Evolutionary conservation across 2,797 vertebrate species (phyloP).

Genomic region (Novumbra hubbsi): DNA sequence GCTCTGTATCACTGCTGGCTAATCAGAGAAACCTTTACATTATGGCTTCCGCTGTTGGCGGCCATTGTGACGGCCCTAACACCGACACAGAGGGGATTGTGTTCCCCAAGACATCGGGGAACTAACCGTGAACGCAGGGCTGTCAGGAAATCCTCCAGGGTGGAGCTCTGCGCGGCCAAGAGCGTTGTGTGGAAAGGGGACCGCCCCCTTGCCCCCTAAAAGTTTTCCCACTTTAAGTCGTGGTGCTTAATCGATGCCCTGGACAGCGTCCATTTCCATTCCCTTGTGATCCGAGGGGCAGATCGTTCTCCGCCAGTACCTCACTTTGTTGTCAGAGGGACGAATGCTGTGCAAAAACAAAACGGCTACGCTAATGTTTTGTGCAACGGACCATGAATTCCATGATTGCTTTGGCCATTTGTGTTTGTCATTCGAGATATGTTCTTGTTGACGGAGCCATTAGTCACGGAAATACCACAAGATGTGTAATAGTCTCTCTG

Average conservation of each 20-base stretch:
- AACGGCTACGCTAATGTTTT: constrained; percentile 52
- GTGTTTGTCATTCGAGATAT: constrained; percentile 57
- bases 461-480: constrained; percentile 67
- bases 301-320: constrained; percentile 19
- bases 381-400: constrained; percentile 66
- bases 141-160: constrained; percentile 39
- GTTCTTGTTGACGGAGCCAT: constrained; percentile 69
- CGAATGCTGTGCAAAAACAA: constrained; percentile 42
- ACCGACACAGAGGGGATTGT: constrained; percentile 31
- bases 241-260: constrained; percentile 41
- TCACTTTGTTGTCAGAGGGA: constrained; percentile 45
- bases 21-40: neutral
- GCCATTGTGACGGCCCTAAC: constrained; percentile 37
- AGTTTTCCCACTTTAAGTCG: constrained; percentile 48
- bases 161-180: constrained; percentile 39
- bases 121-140: constrained; percentile 32
- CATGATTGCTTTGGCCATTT: constrained; percentile 61
- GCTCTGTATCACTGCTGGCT: neutral
- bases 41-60: constrained; percentile 33
- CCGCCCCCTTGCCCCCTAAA: constrained; percentile 19
- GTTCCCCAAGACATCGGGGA: constrained; percentile 25
- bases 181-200: constrained; percentile 28
- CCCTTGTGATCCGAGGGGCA: constrained; percentile 29
- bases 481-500: constrained; percentile 73
- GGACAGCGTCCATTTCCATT: constrained; percentile 25